These are phyloP conservation scores for Thereva unica DNA, from an alignment of 2,888 invertebrate species.

Conservation along the genomic window DNA sequence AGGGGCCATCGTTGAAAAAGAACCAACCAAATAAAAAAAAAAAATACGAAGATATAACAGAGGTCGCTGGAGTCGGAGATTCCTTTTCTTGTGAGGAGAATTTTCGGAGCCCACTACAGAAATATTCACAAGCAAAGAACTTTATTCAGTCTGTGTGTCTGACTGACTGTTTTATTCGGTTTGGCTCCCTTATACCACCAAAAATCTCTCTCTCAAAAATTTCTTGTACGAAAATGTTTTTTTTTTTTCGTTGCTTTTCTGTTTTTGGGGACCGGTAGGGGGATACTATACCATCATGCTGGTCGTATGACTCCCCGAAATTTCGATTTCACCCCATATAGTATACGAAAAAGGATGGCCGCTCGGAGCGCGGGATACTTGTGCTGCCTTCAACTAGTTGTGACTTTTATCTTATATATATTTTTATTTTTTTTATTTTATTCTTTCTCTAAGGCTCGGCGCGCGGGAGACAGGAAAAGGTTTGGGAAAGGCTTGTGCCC, in stretches of 20 bases:
- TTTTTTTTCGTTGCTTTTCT: constrained; percentile 12
- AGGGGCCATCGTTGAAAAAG: neutral
- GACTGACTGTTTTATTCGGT: constrained; percentile 31
- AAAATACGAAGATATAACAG: constrained; percentile 23
- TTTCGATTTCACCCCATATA: constrained; percentile 30
- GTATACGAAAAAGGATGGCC: constrained; percentile 26
- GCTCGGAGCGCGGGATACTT: constrained; percentile 16
- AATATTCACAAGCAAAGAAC: constrained; percentile 3
- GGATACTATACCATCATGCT: neutral
- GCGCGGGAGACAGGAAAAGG: too few species aligned
- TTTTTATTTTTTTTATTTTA: constrained; percentile 24
- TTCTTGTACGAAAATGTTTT: neutral
- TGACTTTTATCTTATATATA: constrained; percentile 32
- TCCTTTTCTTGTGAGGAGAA: constrained; percentile 15
- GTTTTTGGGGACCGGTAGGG: constrained; percentile 9
- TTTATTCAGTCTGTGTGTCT: constrained; percentile 30
- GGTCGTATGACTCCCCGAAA: constrained; percentile 13
- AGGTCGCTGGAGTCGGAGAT: constrained; percentile 11
- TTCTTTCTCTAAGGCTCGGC: too few species aligned
- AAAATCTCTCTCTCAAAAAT: constrained; percentile 13
- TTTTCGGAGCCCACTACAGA: constrained; percentile 23
- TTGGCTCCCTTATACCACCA: constrained; percentile 17
- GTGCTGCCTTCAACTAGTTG: constrained; percentile 31
- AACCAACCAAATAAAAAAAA: constrained; percentile 7
- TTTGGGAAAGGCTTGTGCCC: constrained; percentile 10